Percentiles rank a stretch among this genome's conserved stretches.
phyloP scores from a whole-genome alignment of 30 jellyfish, hydroid and myxozoan species.

The Calvadosia cruxmelitensis region DNA sequence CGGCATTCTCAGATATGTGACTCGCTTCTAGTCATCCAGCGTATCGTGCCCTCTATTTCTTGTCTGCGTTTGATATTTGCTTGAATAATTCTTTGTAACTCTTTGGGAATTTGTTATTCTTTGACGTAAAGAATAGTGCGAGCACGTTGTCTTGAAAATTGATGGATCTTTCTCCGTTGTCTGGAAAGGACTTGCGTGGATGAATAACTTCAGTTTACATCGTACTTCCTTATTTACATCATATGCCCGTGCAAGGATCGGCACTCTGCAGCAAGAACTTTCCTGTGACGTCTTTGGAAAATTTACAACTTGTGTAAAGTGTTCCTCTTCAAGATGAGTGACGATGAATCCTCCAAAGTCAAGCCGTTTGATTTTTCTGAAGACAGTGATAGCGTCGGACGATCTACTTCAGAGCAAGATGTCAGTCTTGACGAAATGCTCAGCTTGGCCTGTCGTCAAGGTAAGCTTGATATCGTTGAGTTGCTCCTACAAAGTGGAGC shows the following conservation, averaged over 20 bases:
- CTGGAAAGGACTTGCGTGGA: not conserved
- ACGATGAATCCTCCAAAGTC: not conserved
- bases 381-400: conserved; percentile 21
- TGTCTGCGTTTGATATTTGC: no score
- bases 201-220: no score
- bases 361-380: conserved; percentile 4
- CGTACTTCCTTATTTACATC: no score
- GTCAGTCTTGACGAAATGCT: conserved; percentile 98
- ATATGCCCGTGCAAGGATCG: no score
- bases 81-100: no score
- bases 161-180: not conserved
- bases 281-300: no score
- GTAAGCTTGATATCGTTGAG: conserved; percentile 85
- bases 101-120: no score
- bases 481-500: conserved; percentile 95
- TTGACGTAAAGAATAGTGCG: not conserved
- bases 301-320: no score
- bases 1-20: no score
- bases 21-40: no score
- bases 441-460: conserved; percentile 98
- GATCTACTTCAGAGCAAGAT: conserved; percentile 85
- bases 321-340: conserved; percentile 1
- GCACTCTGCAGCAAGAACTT: no score
- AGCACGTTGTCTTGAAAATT: not conserved
- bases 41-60: no score